Evolutionary conservation across 2,797 vertebrate genomes (phyloP).

Genomic region (Fundulus diaphanus): DNA sequence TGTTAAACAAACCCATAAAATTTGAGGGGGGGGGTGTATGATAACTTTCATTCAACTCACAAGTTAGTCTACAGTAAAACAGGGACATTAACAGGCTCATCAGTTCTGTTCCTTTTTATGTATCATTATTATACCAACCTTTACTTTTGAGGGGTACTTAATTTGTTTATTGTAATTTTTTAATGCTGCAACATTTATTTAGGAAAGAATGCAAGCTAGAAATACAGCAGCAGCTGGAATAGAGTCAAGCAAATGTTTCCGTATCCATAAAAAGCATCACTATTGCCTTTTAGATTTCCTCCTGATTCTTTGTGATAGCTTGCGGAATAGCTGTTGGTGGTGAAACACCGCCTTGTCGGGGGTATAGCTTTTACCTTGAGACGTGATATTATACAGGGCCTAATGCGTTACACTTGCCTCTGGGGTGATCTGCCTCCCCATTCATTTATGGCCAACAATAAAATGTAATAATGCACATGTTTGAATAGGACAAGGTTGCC

Average conservation of each 20-base stretch:
- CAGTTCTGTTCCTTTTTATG: neutral
- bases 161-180: neutral
- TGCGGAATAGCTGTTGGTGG: slow-evolving; percentile 12
- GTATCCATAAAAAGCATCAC: slow-evolving; percentile 12
- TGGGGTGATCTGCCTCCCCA: slow-evolving; percentile 67
- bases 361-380: slow-evolving; percentile 63
- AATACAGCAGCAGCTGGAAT: neutral
- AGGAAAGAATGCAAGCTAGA: neutral
- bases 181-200: too few relatives aligned
- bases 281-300: slow-evolving; percentile 34
- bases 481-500: slow-evolving; percentile 80
- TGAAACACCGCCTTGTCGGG: slow-evolving; percentile 37
- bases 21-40: too few relatives aligned
- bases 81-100: neutral
- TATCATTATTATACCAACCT: neutral
- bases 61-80: neutral
- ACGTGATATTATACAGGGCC: slow-evolving; percentile 67
- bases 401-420: slow-evolving; percentile 62
- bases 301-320: slow-evolving; percentile 32
- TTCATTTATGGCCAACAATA: slow-evolving; percentile 78
- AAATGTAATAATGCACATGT: slow-evolving; percentile 77
- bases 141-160: neutral
- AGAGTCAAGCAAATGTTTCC: slow-evolving; percentile 2
- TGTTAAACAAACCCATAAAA: too few relatives aligned
- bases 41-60: neutral